A percentile compares a stretch with the other conserved stretches of the same genome.
Evolutionary conservation across 2,888 invertebrate species (phyloP).

Genomic region (Caenorhabditis becei): DNA sequence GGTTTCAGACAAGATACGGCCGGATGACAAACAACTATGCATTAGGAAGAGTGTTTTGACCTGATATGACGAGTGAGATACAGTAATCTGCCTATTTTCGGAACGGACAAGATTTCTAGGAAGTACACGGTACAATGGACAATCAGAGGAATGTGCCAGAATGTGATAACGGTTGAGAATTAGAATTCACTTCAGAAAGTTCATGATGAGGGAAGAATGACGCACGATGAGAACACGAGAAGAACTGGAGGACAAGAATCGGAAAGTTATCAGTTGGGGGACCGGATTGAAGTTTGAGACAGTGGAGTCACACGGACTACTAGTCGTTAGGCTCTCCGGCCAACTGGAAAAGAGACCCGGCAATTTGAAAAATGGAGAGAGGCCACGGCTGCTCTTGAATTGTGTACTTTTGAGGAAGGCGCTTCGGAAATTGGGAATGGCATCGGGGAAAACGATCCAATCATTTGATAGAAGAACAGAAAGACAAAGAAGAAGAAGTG

Average conservation of each 20-base stretch:
- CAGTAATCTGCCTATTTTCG: background rate
- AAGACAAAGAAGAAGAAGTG: background rate
- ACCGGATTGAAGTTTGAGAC: background rate
- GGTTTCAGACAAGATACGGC: background rate
- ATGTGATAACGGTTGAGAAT: background rate
- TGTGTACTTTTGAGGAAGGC: slow-evolving; percentile 6
- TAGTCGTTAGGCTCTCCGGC: background rate
- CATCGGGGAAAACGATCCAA: slow-evolving; percentile 27
- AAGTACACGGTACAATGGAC: slow-evolving; percentile 7
- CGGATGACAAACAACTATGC: background rate
- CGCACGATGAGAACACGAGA: background rate
- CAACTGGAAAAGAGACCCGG: slow-evolving; percentile 29
- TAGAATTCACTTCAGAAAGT: slow-evolving; percentile 29
- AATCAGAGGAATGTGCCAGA: background rate
- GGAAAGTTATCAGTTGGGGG: background rate
- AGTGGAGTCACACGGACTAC: background rate
- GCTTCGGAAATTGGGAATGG: slow-evolving; percentile 22
- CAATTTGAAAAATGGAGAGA: slow-evolving; percentile 15
- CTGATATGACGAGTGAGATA: slow-evolving; percentile 1
- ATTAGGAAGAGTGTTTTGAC: background rate
- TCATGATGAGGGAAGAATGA: slow-evolving; percentile 3
- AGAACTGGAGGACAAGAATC: background rate
- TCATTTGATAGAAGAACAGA: slow-evolving; percentile 31
- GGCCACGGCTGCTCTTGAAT: slow-evolving; percentile 1
- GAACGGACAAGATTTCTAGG: background rate